Conservation (phyloP, 2,113 vertebrate species). For the Lynx canadensis region DNA sequence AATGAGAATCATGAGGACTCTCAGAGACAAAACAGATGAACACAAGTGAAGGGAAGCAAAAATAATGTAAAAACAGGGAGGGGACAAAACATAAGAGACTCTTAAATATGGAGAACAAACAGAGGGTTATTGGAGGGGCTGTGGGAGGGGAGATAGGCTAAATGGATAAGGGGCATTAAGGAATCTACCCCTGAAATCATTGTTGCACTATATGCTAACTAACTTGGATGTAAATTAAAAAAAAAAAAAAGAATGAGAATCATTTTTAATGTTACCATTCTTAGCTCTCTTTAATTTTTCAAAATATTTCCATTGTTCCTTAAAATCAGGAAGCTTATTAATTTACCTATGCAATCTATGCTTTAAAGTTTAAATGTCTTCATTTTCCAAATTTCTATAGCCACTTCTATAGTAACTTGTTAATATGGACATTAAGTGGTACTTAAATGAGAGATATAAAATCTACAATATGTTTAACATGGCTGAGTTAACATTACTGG, state of each 20-base stretch:
- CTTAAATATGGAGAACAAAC: too few relatives aligned
- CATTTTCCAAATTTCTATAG: not conserved
- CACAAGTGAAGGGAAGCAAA: too few relatives aligned
- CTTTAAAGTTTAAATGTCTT: not conserved
- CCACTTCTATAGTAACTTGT: not conserved
- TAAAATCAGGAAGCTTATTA: not conserved
- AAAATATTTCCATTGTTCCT: not conserved
- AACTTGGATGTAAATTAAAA: too few relatives aligned
- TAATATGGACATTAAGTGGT: not conserved
- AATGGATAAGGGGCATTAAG: too few relatives aligned
- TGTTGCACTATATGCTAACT: too few relatives aligned
- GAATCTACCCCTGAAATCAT: too few relatives aligned
- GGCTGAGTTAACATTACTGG: not conserved
- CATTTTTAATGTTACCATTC: not conserved
- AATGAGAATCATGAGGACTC: not conserved
- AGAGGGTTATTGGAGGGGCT: too few relatives aligned
- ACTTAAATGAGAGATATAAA: conserved; percentile 36
- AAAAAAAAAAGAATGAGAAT: not conserved
- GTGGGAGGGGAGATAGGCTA: too few relatives aligned
- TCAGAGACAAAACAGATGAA: too few relatives aligned
- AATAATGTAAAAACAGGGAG: too few relatives aligned
- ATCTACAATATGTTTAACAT: conserved; percentile 15
- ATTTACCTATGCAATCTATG: not conserved
- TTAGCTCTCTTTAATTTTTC: not conserved
- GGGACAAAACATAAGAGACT: too few relatives aligned